These are phyloP conservation scores for Thelaira solivaga DNA, from an alignment of 2,888 invertebrate species.

Conservation along the genomic window DNA sequence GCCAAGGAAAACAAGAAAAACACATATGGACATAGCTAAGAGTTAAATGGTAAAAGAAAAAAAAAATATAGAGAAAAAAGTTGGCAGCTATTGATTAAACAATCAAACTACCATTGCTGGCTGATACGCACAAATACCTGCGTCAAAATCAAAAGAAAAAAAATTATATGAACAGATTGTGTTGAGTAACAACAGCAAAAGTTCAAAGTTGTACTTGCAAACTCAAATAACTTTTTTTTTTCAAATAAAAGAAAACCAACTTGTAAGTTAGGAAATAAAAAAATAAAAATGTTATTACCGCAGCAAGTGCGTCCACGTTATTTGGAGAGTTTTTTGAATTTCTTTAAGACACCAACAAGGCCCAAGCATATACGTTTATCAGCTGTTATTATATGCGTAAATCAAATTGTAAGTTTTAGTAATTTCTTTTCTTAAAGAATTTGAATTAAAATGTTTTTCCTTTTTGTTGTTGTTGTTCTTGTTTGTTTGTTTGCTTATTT, in stretches of 20 bases:
- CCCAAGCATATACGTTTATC: conserved; percentile 75
- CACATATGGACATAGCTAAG: not conserved
- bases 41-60: too few relatives aligned
- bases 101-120: too few relatives aligned
- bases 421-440: too few relatives aligned
- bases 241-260: too few relatives aligned
- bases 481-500: too few relatives aligned
- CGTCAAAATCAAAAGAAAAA: not conserved
- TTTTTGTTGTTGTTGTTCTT: too few relatives aligned
- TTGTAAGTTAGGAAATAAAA: not conserved
- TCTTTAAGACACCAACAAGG: conserved; percentile 71
- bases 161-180: not conserved
- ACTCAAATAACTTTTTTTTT: too few relatives aligned
- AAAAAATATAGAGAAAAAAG: not conserved
- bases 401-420: conserved; percentile 75
- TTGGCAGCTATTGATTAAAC: conserved; percentile 53
- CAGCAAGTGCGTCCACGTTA: conserved; percentile 52
- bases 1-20: not conserved
- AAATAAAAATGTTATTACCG: conserved; percentile 66
- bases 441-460: too few relatives aligned
- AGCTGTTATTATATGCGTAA: conserved; percentile 75
- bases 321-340: conserved; percentile 67
- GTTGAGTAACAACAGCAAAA: conserved; percentile 7
- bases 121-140: too few relatives aligned
- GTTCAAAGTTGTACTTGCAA: not conserved